These are phyloP conservation scores for Chloromyia formosa DNA, from an alignment of 2,888 invertebrate genomes.

Conservation along the genomic window DNA sequence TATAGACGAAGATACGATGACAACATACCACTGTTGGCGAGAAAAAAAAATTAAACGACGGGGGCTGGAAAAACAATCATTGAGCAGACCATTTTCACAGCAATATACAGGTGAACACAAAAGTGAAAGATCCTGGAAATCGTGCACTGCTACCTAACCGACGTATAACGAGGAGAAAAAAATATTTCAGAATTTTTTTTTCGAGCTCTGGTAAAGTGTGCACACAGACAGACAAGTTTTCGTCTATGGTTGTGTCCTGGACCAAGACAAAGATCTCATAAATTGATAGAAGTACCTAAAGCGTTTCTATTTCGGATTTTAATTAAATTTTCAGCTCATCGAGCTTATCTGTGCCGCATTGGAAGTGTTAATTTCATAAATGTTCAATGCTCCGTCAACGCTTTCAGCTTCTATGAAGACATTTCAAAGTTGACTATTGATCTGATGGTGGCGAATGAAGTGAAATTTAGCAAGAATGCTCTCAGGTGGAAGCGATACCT, in stretches of 20 bases:
- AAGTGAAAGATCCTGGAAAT: constrained; percentile 11
- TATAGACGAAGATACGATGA: too few species aligned
- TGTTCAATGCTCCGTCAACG: neutral
- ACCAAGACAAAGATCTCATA: constrained; percentile 47
- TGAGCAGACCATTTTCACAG: neutral
- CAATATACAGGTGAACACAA: constrained; percentile 26
- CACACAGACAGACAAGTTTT: neutral
- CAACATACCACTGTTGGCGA: too few species aligned
- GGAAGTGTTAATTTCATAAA: constrained; percentile 46
- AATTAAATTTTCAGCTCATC: constrained; percentile 50
- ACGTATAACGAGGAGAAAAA: constrained; percentile 7
- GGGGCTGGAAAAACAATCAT: neutral
- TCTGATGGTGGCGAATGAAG: neutral
- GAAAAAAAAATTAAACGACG: neutral
- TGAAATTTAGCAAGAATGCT: constrained; percentile 1
- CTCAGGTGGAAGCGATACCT: neutral
- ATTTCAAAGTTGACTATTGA: constrained; percentile 6
- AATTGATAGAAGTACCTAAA: constrained; percentile 48
- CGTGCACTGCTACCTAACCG: neutral
- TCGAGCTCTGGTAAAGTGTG: neutral
- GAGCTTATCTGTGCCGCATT: constrained; percentile 48
- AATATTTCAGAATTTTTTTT: neutral
- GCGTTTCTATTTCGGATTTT: constrained; percentile 49
- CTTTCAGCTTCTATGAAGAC: neutral
- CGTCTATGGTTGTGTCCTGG: neutral